Percentiles rank a stretch among this genome's conserved stretches.
These are phyloP conservation scores for Acrocephalus arundinaceus DNA, from an alignment of 2,113 vertebrate genomes.

Conservation along the genomic window DNA sequence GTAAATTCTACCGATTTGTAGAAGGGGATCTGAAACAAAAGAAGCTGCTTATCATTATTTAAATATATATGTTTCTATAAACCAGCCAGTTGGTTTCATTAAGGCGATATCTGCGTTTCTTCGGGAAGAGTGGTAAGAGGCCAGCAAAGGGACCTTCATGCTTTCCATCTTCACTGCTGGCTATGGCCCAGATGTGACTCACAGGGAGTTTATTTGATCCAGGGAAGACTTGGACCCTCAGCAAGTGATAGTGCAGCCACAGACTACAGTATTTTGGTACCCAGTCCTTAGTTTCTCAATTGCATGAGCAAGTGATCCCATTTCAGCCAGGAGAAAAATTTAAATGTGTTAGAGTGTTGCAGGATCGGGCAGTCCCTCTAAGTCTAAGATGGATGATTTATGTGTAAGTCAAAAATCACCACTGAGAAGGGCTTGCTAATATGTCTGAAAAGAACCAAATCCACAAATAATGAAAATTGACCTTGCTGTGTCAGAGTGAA, in stretches of 20 bases:
- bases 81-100: not conserved
- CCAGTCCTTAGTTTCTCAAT: not conserved
- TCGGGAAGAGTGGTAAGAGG: not conserved
- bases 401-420: not conserved
- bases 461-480: not conserved
- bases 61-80: not conserved
- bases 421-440: not conserved
- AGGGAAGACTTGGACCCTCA: not conserved
- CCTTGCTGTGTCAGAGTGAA: not conserved
- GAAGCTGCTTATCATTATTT: constrained; percentile 21
- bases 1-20: not conserved
- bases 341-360: fast-evolving
- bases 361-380: not conserved
- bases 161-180: not conserved
- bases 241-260: not conserved
- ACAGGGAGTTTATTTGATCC: not conserved
- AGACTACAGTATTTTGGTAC: not conserved
- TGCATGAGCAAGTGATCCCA: not conserved
- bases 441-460: not conserved
- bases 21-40: not conserved
- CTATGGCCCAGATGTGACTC: not conserved
- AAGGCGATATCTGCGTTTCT: not conserved
- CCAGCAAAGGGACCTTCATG: not conserved
- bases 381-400: not conserved
- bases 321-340: not conserved